Conservation (phyloP, 2,888 invertebrate species). For the Aphidius colemani region DNA sequence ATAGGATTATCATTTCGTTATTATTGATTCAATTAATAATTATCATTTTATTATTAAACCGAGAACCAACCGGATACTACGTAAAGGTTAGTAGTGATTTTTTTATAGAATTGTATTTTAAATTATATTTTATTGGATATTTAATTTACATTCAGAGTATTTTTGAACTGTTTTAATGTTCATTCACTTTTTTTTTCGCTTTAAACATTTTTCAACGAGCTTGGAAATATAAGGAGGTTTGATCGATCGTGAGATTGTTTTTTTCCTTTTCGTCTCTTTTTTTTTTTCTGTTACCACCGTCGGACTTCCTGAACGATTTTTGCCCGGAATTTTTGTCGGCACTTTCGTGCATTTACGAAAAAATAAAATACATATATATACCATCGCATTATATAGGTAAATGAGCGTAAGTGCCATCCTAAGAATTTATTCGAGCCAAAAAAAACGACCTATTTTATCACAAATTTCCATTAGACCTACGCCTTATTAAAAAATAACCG, state of each 20-base stretch:
- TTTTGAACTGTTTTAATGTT: constrained; percentile 6
- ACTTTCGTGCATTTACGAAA: too few relatives aligned
- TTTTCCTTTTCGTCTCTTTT: constrained; percentile 16
- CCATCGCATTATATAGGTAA: too few relatives aligned
- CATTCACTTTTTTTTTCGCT: constrained; percentile 11
- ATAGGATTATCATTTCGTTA: constrained; percentile 11
- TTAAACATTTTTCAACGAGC: constrained; percentile 17
- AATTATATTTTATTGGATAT: constrained; percentile 8
- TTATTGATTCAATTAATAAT: constrained; percentile 27
- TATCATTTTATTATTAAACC: constrained; percentile 23
- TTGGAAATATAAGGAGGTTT: constrained; percentile 29
- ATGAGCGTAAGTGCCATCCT: too few relatives aligned
- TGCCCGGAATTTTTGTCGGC: constrained; percentile 1
- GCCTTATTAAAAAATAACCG: too few relatives aligned
- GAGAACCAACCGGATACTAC: constrained; percentile 24
- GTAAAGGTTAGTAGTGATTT: constrained; percentile 25
- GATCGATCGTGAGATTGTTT: constrained; percentile 31
- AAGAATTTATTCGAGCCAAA: too few relatives aligned
- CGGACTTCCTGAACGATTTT: constrained; percentile 25
- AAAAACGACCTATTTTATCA: too few relatives aligned
- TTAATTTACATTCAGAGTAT: background rate
- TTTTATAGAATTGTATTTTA: constrained; percentile 17
- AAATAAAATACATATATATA: too few relatives aligned
- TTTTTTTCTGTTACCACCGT: constrained; percentile 14
- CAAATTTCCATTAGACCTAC: too few relatives aligned